Evolutionary conservation across 2,113 vertebrate species (phyloP), one percentile per base, ranked within the genome.

Genomic region (Epinephelus moara): DNA sequence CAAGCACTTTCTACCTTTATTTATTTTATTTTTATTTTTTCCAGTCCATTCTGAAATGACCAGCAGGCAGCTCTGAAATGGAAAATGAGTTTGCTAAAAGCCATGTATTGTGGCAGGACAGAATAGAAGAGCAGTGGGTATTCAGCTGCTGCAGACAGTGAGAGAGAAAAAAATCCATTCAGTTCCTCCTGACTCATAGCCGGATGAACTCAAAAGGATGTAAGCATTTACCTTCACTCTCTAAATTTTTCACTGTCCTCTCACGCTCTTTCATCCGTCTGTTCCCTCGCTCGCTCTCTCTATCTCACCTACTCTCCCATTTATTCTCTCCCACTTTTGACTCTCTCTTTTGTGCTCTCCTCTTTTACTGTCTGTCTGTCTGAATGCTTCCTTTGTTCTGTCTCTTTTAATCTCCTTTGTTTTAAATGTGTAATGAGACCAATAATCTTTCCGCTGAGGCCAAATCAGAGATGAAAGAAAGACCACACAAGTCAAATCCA

Each of bases 51-150:
- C 37, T 25, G n/a, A 80, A 88, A 87, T 60, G 71, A 69, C 69
- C 77, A 77, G 75, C 40, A 15, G 83, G 68, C 78, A 68, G 64
- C 71, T 76, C 70, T 64, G 67, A 82, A 80, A 88, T 71, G 61
- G 86, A 69, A 89, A 91, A 85, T 87, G 82, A 85, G 56, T 86
- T 79, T 67, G 70, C 77, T 91, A 77, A 92, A 87, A 93, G 82
- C 82, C 52, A 27, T 60, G 75, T 59, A 85, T 91, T 88, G 76
- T 87, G 79, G 71, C 62, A 75, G 37, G 42, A 14, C 59, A 87
- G 80, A 90, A 90, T 85, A 59, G 83, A 71, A 49, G 62, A 87
- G 81, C 82, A 80, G 71, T 81, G 66, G 75, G 84, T 82, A 76
- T 83, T 80, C 61, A 64, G 56, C 85, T 73, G 66, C 66, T 70